Percentiles rank a stretch among this genome's conserved stretches.
Conservation (phyloP, 2,797 vertebrate species). For the Oceanodroma leucorhoa region DNA sequence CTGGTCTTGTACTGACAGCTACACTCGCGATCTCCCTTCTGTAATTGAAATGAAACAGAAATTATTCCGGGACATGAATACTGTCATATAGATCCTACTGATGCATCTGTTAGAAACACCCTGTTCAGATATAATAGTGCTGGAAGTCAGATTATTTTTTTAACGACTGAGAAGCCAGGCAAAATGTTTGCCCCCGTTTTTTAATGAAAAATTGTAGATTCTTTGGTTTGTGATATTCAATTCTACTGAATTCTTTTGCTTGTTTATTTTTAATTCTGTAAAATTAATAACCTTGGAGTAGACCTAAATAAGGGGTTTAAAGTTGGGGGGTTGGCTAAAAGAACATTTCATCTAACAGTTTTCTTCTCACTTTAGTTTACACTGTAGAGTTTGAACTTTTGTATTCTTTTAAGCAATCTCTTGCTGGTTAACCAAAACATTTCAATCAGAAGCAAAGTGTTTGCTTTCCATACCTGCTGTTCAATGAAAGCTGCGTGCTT, state of each 20-base stretch:
- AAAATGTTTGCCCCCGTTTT: neutral
- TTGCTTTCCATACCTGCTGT: neutral
- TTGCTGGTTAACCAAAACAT: neutral
- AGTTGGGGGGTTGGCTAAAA: neutral
- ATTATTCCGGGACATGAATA: neutral
- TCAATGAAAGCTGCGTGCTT: neutral
- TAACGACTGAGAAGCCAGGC: neutral
- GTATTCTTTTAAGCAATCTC: neutral
- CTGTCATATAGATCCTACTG: neutral
- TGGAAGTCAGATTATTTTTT: neutral
- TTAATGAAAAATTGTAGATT: neutral
- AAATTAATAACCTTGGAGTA: neutral
- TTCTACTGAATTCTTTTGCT: neutral
- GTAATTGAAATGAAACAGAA: neutral
- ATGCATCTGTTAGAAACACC: neutral
- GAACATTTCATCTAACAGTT: neutral
- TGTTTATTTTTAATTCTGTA: neutral
- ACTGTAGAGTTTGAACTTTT: neutral
- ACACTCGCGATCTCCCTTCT: neutral
- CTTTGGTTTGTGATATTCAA: neutral
- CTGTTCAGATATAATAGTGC: neutral
- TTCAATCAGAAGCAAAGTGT: neutral
- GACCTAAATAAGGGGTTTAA: neutral
- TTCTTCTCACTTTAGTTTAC: neutral
- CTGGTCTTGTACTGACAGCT: neutral